Conservation (phyloP, 2,888 invertebrate genomes). For the Arge pagana region DNA sequence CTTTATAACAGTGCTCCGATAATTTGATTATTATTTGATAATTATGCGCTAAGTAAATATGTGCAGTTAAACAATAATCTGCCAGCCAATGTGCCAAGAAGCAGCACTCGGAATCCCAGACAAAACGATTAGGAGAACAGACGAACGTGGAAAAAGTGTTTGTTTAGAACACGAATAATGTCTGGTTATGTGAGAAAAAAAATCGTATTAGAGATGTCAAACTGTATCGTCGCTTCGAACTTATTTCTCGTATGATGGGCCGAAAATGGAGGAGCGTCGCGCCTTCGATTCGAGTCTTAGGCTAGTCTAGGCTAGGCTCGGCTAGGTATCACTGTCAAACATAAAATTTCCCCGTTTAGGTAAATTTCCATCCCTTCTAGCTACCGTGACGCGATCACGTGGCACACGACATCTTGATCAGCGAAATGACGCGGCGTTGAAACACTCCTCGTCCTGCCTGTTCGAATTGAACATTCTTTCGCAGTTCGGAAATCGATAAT, state of each 20-base stretch:
- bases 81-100: slow-evolving; percentile 25
- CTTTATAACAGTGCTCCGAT: slow-evolving; percentile 29
- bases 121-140: slow-evolving; percentile 13
- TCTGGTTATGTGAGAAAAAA: slow-evolving; percentile 9
- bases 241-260: slow-evolving; percentile 38
- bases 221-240: slow-evolving; percentile 32
- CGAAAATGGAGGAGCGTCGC: slow-evolving; percentile 37
- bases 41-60: too few species aligned
- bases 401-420: too few species aligned
- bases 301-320: slow-evolving; percentile 20
- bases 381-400: too few species aligned
- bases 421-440: too few species aligned
- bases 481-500: too few species aligned
- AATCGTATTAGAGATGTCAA: slow-evolving; percentile 6
- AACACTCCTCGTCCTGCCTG: too few species aligned
- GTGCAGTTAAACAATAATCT: slow-evolving; percentile 20
- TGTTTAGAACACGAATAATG: slow-evolving; percentile 1
- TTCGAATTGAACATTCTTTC: too few species aligned
- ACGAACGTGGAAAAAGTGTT: slow-evolving; percentile 26
- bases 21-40: neutral
- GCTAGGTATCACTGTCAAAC: slow-evolving; percentile 47
- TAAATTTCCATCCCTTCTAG: too few species aligned
- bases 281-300: slow-evolving; percentile 41
- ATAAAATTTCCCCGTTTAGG: slow-evolving; percentile 28
- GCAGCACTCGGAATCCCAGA: slow-evolving; percentile 5